A percentile compares a stretch with the other conserved stretches of the same genome.
Evolutionary conservation across 30 jellyfish, hydroid and myxozoan species (phyloP).

Genomic region (Pseudorhiza aurosa): DNA sequence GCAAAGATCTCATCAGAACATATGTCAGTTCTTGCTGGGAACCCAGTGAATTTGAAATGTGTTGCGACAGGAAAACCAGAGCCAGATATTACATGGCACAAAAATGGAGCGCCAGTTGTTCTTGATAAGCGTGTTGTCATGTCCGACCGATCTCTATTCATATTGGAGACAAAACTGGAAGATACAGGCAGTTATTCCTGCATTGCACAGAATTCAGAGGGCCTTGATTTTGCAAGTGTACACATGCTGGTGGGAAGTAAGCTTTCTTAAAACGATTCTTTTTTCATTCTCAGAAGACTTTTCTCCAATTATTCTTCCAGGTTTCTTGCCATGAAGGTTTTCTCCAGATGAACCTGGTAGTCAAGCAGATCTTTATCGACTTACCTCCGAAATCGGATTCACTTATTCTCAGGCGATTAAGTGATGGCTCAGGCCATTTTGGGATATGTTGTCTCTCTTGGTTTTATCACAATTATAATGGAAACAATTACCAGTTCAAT

Average conservation of each 20-base stretch:
- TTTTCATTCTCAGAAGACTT: too few relatives aligned
- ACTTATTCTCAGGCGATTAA: too few relatives aligned
- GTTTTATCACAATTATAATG: too few relatives aligned
- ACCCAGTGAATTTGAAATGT: conserved; percentile 73
- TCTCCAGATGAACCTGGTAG: too few relatives aligned
- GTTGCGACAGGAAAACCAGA: conserved; percentile 77
- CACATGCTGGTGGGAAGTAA: conserved; percentile 66
- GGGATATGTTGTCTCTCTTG: too few relatives aligned
- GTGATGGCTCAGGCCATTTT: too few relatives aligned
- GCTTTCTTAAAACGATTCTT: too few relatives aligned
- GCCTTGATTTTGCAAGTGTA: conserved; percentile 55
- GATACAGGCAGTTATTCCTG: conserved; percentile 88
- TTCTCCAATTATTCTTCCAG: too few relatives aligned
- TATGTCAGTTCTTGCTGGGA: conserved; percentile 56
- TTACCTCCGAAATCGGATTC: too few relatives aligned
- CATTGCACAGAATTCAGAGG: conserved; percentile 71
- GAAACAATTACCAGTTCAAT: too few relatives aligned
- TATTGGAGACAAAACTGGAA: conserved; percentile 54
- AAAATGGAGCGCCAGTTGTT: conserved; percentile 42
- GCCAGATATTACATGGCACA: conserved; percentile 76
- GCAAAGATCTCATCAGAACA: conserved; percentile 51
- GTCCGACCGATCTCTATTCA: conserved; percentile 52
- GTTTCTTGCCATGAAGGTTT: too few relatives aligned
- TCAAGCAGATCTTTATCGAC: too few relatives aligned
- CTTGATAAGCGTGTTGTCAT: conserved; percentile 29